Base-by-base conservation (phyloP, 2,888 invertebrate genomes). In the Ferrisia virgata region DNA sequence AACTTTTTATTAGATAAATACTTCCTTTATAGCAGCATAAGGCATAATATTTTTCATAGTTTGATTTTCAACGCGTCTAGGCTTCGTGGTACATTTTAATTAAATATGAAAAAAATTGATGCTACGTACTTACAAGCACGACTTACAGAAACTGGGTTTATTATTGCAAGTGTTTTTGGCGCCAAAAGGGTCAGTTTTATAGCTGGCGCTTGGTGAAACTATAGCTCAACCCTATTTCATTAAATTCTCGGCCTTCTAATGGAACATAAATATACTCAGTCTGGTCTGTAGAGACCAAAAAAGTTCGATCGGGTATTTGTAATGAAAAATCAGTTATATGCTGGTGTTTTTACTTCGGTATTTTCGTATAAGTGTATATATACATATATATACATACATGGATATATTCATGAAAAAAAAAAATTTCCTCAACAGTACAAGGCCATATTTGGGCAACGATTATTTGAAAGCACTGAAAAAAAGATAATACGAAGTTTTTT, bases 181-280 rank as follows among this genome's bases (percentile, higher is more conserved):
- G 72, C 72, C 72, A 33, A 72, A 72, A 72, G 72, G 72, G 72
- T 36, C 72, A 72, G 72, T 72, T 72, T 64, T 72, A 72, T 72
- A 33, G 72, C 72, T 72, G 36, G 28, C 36, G 28, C 33, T 72
- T 72, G n/a, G 72, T 72, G 72, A 72, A 28, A 72, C 22, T 72
- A 22, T 72, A 33, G 72, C n/a, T 9, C 13, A 72, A 72, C 33
- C 72, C 72, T 72, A 72, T 72, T 72, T 72, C 36, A 72, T 72
- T 72, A 72, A 72, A 13, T 72, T 72, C 28, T 72, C 72, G 72
- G 33, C 33, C 36, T 72, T 72, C 28, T 72, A 72, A 72, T 72
- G 72, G 72, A 28, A 28, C 58, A 64, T 64, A 64, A 64, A 64
- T 64, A 64, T 64, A n/a, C n/a, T n/a, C n/a, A 22, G 58, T 64